These are phyloP conservation scores for Rhopilema esculentum DNA, from an alignment of 30 jellyfish, hydroid and myxozoan species.

Conservation along the genomic window DNA sequence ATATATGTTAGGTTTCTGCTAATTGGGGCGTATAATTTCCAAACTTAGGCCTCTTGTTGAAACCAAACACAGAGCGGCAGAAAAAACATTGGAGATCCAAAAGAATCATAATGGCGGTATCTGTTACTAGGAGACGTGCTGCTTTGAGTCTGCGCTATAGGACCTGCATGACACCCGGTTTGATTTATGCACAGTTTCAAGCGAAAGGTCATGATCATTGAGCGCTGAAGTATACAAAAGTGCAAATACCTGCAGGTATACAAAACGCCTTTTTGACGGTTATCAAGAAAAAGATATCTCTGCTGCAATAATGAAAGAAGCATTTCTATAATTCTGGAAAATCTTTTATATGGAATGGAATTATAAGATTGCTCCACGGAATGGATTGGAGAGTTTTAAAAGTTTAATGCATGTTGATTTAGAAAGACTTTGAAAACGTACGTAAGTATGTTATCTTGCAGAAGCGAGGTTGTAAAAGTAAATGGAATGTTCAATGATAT, in stretches of 20 bases:
- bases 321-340: neutral
- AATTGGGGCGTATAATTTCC: too few relatives aligned
- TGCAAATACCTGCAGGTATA: conserved; percentile 47
- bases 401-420: neutral
- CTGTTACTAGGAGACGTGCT: neutral
- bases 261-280: neutral
- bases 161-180: neutral
- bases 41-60: too few relatives aligned
- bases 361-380: neutral
- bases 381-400: neutral
- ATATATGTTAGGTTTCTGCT: too few relatives aligned
- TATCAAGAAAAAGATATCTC: neutral
- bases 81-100: too few relatives aligned
- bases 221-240: conserved; percentile 40
- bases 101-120: too few relatives aligned
- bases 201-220: conserved; percentile 73
- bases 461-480: too few relatives aligned
- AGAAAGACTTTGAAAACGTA: neutral
- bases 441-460: neutral
- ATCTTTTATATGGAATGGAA: too few relatives aligned
- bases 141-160: neutral
- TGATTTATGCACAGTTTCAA: neutral
- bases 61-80: too few relatives aligned
- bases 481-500: too few relatives aligned
- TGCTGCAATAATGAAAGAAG: neutral